These are phyloP conservation scores for Drosophila austrosaltans DNA, from an alignment of 2,888 invertebrate genomes.

Conservation along the genomic window DNA sequence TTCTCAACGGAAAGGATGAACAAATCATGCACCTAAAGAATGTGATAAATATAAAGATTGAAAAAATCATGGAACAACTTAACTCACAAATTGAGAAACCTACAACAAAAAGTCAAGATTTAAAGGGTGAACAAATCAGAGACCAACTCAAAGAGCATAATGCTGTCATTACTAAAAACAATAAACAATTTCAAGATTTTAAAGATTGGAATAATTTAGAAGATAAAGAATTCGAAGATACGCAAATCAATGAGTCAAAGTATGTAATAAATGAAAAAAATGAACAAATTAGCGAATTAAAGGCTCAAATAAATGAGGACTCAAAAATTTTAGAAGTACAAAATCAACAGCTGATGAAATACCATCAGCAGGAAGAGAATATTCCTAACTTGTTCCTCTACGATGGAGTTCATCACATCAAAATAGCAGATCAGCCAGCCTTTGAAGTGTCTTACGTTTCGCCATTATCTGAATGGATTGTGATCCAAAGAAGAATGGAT, in stretches of 20 bases:
- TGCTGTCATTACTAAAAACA: not conserved
- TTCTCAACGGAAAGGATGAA: not conserved
- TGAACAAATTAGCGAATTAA: not conserved
- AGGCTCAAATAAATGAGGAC: not conserved
- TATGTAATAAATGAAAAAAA: too few relatives aligned
- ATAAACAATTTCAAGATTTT: too few relatives aligned
- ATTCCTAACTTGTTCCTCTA: too few relatives aligned
- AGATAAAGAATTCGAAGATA: too few relatives aligned
- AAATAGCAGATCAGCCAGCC: too few relatives aligned
- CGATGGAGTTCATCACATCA: too few relatives aligned
- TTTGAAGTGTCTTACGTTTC: constrained; percentile 5
- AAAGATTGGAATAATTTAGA: too few relatives aligned
- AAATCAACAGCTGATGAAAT: not conserved
- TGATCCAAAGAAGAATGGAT: constrained; percentile 11
- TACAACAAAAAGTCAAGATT: too few relatives aligned
- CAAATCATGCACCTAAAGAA: not conserved
- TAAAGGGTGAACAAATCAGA: too few relatives aligned
- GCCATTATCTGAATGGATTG: constrained; percentile 8
- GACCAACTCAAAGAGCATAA: not conserved
- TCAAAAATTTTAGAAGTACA: not conserved
- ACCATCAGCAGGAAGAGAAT: not conserved
- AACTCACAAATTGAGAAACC: too few relatives aligned
- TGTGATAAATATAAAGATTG: not conserved
- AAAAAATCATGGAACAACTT: too few relatives aligned
- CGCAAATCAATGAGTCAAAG: too few relatives aligned